Percentiles rank a stretch among this genome's conserved stretches.
These are phyloP conservation scores for Sebastes miniatus DNA, from an alignment of 2,797 vertebrate species.

Conservation along the genomic window DNA sequence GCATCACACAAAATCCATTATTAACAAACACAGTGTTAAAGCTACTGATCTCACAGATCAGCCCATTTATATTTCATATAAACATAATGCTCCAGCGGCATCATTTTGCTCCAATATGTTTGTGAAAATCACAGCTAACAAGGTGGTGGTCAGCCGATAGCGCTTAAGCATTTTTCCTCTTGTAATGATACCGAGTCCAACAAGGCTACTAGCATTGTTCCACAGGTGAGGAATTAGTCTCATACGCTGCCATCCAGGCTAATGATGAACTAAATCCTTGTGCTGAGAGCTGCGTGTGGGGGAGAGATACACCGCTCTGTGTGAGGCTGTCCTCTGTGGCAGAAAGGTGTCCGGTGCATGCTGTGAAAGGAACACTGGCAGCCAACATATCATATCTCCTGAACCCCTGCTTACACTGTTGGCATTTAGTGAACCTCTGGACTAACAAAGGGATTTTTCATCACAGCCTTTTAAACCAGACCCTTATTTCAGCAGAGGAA, in stretches of 20 bases:
- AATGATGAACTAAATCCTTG: constrained; percentile 48
- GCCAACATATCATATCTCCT: constrained; percentile 61
- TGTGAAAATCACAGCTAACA: background rate
- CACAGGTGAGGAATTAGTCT: constrained; percentile 38
- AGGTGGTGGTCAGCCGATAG: background rate
- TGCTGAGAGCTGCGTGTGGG: constrained; percentile 26
- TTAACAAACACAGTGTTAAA: constrained; percentile 51
- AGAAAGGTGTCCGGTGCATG: constrained; percentile 50
- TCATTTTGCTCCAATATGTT: constrained; percentile 7
- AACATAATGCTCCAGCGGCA: constrained; percentile 39
- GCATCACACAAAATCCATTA: constrained; percentile 68
- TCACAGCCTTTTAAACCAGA: constrained; percentile 53
- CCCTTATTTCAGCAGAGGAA: background rate
- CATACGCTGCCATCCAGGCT: background rate
- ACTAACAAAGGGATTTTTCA: constrained; percentile 53
- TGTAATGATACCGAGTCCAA: constrained; percentile 5
- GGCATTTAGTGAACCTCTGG: constrained; percentile 68
- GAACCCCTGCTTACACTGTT: constrained; percentile 63
- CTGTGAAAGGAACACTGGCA: constrained; percentile 56
- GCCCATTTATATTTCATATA: constrained; percentile 25
- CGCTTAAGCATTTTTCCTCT: background rate
- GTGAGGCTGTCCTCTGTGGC: constrained; percentile 48
- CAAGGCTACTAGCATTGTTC: constrained; percentile 24
- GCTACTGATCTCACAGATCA: constrained; percentile 50
- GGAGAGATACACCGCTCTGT: constrained; percentile 34